A percentile compares a stretch with the other conserved stretches of the same genome.
Evolutionary conservation across 2,797 vertebrate species (phyloP).

Genomic region (Psittacula derbiana): DNA sequence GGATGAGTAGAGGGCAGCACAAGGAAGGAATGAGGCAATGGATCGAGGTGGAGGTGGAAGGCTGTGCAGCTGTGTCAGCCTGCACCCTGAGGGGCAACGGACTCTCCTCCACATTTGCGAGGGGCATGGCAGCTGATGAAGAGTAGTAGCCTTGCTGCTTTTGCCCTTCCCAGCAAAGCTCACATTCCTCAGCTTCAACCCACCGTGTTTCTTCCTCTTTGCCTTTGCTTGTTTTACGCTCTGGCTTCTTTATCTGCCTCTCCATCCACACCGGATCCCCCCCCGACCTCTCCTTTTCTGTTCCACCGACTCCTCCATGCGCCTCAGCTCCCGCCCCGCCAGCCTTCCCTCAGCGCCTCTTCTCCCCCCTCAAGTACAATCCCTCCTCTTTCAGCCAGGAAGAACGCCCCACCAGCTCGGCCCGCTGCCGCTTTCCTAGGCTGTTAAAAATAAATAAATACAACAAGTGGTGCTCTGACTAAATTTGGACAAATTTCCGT

Average conservation of each 20-base stretch:
- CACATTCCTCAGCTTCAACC: background rate
- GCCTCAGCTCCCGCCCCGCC: background rate
- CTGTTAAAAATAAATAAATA: background rate
- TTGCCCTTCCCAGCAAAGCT: background rate
- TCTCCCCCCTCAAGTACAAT: too few species aligned
- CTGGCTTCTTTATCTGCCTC: background rate
- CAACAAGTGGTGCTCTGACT: background rate
- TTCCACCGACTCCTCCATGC: background rate
- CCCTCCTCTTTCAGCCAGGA: background rate
- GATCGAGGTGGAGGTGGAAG: background rate
- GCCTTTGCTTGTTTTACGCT: background rate
- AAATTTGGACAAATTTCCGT: background rate
- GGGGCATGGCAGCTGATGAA: background rate
- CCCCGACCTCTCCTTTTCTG: background rate
- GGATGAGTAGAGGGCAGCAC: background rate
- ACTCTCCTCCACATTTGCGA: background rate
- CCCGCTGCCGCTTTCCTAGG: background rate
- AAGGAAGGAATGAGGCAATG: background rate
- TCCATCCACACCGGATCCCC: background rate
- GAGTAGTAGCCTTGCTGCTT: background rate
- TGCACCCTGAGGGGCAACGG: background rate
- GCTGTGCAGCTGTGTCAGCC: accelerated
- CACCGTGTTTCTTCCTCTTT: background rate
- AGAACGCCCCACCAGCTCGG: background rate
- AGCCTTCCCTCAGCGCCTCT: background rate